Conservation (phyloP, 2,797 vertebrate species). For the Sebastes trivittatus region DNA sequence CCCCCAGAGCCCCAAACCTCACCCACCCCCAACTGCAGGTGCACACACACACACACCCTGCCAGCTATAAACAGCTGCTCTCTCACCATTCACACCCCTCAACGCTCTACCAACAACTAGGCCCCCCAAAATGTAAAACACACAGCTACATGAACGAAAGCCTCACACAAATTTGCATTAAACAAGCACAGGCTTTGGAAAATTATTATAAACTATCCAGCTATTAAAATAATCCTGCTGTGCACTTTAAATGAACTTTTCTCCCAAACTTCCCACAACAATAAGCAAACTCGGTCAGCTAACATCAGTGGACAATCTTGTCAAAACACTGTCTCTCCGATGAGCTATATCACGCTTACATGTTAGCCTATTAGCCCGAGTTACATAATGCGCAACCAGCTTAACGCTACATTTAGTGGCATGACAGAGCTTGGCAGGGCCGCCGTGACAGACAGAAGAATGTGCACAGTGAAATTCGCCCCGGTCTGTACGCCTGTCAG, state of each 20-base stretch:
- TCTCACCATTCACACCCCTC: slow-evolving; percentile 15
- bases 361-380: slow-evolving; percentile 28
- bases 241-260: neutral
- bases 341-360: slow-evolving; percentile 26
- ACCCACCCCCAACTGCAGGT: slow-evolving; percentile 54
- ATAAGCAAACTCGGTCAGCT: neutral
- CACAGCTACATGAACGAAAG: slow-evolving; percentile 17
- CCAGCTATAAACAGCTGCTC: slow-evolving; percentile 60
- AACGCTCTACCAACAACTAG: slow-evolving; percentile 9
- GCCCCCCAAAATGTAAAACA: slow-evolving; percentile 16
- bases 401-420: slow-evolving; percentile 45
- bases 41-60: slow-evolving; percentile 24
- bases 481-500: neutral
- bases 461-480: neutral
- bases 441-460: slow-evolving; percentile 23
- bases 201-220: neutral
- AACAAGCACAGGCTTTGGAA: neutral
- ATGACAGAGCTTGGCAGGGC: slow-evolving; percentile 25
- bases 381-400: slow-evolving; percentile 52
- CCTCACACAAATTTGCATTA: neutral
- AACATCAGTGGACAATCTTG: slow-evolving; percentile 13
- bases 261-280: neutral
- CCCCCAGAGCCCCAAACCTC: slow-evolving; percentile 25
- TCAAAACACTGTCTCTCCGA: slow-evolving; percentile 38
- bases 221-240: neutral